Evolutionary conservation across 2,113 vertebrate genomes (phyloP), one percentile per base, ranked within the genome.

Genomic region (Limnothrissa miodon): DNA sequence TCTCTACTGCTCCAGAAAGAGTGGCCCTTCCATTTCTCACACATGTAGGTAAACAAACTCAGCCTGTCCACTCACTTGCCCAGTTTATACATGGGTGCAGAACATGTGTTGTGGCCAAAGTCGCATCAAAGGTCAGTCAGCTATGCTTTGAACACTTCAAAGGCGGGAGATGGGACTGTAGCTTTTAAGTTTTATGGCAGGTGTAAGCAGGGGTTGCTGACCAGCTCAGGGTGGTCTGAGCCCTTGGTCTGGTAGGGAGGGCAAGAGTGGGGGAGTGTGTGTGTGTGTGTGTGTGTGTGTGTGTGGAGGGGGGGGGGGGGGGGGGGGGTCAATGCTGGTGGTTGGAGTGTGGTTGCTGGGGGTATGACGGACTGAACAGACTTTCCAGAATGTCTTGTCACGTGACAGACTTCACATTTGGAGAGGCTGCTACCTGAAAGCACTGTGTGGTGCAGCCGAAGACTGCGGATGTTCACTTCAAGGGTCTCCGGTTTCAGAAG

Each of bases 161-260:
- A 99, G 97, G 87, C 36, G 85, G 87, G 91, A 90, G 93, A 93
- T 91, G 91, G 94, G 94, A 95, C 93, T 92, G 92, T 95, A 95
- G 95, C 91, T 96, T 96, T 96, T 95, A 97, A 97, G 95, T 97
- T 98, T 98, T 97, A 98, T 93, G 93, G 96, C 96, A 99, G 96
- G 97, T 97, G 96, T 94, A 96, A 95, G 94, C 92, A 94, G 96
- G 96, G 96, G 94, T 96, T 95, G 95, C 95, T 96, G 96, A 95
- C 96, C 96, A 95, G 89, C 94, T 91, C 92, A 93, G 94, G 95
- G 95, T 97, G 95, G 95, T 96, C 95, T 94, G 80, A 90, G 92
- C 87, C 93, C 91, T 87, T 90, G 92, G 93, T 92, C 92, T 89
- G 90, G 89, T 82, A 81, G 86, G 88, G 86, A 89, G 86, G 92